A percentile compares a stretch with the other conserved stretches of the same genome.
Conservation (phyloP, 2,113 vertebrate species). For the Festucalex cinctus region DNA sequence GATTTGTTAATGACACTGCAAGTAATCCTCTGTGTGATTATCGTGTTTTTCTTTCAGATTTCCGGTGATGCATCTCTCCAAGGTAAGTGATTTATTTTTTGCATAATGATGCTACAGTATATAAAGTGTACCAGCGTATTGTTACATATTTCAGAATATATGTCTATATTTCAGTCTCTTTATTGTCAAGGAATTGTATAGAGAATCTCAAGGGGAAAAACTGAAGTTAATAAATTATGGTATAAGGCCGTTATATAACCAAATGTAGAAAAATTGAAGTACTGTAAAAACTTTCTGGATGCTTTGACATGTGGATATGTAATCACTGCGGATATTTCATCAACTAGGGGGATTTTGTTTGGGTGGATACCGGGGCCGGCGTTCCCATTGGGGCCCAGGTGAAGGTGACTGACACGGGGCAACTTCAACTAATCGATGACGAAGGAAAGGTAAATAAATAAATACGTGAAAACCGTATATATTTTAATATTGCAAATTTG, state of each 20-base stretch:
- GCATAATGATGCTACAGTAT: neutral
- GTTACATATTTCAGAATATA: no score
- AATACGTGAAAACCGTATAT: no score
- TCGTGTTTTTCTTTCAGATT: constrained; percentile 6
- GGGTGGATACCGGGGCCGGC: constrained; percentile 75
- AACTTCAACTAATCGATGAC: constrained; percentile 84
- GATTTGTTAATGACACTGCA: neutral
- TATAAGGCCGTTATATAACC: no score
- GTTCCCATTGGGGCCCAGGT: constrained; percentile 87
- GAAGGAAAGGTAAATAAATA: constrained; percentile 85
- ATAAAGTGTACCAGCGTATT: no score
- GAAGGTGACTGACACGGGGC: constrained; percentile 77
- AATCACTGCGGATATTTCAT: neutral
- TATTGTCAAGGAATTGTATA: no score
- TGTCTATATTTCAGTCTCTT: no score
- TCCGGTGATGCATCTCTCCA: constrained; percentile 69
- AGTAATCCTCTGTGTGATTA: neutral
- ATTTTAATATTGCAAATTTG: no score
- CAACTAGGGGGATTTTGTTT: constrained; percentile 90
- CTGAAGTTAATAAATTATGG: no score
- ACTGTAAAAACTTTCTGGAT: no score
- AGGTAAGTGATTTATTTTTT: constrained; percentile 52
- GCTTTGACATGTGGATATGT: neutral
- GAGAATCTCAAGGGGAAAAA: no score
- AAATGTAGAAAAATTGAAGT: no score